Evolutionary conservation across 1,140 invertebrate species (phyloP).

Genomic region (Calosoma granatense): DNA sequence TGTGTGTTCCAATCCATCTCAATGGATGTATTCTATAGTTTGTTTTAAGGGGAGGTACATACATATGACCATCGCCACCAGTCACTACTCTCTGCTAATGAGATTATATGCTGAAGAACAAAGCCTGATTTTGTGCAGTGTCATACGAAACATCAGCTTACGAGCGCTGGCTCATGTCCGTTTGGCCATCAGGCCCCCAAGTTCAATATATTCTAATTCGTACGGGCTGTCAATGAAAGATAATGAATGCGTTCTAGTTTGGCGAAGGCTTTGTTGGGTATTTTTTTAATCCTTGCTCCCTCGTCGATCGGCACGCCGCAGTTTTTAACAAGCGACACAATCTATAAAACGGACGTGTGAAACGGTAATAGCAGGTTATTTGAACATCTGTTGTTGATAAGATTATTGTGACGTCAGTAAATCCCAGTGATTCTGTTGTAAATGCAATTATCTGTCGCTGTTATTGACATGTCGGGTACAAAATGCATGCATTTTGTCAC

Average conservation of each 20-base stretch:
- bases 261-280: not conserved
- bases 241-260: constrained; percentile 5
- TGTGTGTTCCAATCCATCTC: no score
- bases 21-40: no score
- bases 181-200: not conserved
- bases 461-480: not conserved
- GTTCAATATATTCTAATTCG: constrained; percentile 4
- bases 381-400: constrained; percentile 6
- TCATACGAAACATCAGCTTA: constrained; percentile 1
- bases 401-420: constrained; percentile 1
- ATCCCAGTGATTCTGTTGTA: not conserved
- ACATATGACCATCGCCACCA: no score
- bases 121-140: not conserved
- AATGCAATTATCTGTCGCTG: not conserved
- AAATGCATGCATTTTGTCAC: not conserved
- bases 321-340: not conserved
- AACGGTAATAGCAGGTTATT: constrained; percentile 6
- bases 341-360: not conserved
- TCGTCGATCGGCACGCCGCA: not conserved
- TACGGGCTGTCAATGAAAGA: not conserved
- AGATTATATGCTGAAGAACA: not conserved
- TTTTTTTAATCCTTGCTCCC: not conserved
- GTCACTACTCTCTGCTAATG: no score
- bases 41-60: no score
- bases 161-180: not conserved